These are phyloP conservation scores for Lutra lutra DNA, from an alignment of 2,797 vertebrate genomes.

Conservation along the genomic window DNA sequence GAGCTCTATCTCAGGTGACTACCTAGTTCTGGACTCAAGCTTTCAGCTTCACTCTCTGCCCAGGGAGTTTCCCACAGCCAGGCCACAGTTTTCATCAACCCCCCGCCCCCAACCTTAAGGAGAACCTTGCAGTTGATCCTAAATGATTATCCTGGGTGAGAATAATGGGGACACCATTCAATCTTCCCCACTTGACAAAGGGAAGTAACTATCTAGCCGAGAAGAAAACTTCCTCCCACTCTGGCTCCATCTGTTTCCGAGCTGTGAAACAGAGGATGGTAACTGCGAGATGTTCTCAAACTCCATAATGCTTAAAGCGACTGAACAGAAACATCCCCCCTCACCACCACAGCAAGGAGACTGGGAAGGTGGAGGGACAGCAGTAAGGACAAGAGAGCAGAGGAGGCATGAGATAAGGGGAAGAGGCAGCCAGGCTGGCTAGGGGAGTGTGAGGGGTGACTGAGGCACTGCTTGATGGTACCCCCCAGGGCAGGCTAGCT, in stretches of 20 bases:
- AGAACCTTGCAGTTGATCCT: not conserved
- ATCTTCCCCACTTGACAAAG: not conserved
- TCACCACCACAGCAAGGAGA: not conserved
- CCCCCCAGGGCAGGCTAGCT: constrained; percentile 13
- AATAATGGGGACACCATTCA: not conserved
- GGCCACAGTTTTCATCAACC: constrained; percentile 36
- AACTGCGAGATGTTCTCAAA: not conserved
- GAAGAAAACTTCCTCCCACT: not conserved
- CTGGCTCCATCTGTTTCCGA: not conserved
- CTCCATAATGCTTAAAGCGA: not conserved
- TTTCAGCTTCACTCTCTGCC: not conserved
- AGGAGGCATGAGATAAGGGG: not conserved
- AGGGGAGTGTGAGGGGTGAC: not conserved
- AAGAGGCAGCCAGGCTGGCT: not conserved
- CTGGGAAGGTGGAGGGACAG: not conserved
- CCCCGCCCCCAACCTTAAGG: not conserved
- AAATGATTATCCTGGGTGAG: constrained; percentile 22
- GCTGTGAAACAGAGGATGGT: not conserved
- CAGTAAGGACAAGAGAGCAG: not conserved
- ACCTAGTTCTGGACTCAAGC: not conserved
- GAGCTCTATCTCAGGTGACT: not conserved
- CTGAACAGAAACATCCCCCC: not conserved
- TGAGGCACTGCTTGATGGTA: not conserved
- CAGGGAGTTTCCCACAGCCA: not conserved
- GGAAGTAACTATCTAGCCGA: not conserved